Conservation (phyloP, 2,113 vertebrate genomes). For the Notechis scutatus region DNA sequence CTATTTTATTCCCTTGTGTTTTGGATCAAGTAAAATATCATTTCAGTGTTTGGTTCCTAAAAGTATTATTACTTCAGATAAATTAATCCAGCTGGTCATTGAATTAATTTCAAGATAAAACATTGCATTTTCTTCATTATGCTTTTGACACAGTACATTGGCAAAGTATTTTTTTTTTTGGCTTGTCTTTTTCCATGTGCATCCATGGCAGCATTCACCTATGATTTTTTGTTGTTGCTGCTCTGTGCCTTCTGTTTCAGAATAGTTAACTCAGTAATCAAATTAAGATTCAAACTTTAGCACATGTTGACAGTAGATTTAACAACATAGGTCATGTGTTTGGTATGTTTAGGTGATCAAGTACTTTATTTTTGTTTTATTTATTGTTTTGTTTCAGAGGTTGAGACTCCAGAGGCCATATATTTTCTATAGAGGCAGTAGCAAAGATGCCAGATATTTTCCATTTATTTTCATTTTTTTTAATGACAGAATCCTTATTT, state of each 20-base stretch:
- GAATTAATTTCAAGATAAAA: neutral
- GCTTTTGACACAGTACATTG: neutral
- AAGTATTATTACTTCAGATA: neutral
- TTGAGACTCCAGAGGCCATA: neutral
- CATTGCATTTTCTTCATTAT: neutral
- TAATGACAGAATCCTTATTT: neutral
- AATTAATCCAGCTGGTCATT: neutral
- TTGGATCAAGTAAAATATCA: neutral
- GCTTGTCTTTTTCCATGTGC: neutral
- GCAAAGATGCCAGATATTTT: neutral
- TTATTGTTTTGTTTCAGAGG: neutral
- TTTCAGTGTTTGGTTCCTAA: neutral
- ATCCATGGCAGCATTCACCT: neutral
- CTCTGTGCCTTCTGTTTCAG: neutral
- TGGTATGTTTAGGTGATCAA: neutral
- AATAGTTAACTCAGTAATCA: neutral
- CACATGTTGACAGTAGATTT: neutral
- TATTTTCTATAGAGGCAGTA: neutral
- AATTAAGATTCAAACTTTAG: neutral
- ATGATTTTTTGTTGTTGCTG: neutral
- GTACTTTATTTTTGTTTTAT: neutral
- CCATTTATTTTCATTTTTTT: neutral
- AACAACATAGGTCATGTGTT: neutral
- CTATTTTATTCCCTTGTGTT: neutral
- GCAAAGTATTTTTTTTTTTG: neutral